phyloP scores from a whole-genome alignment of 2,888 invertebrate species.

The Myopa tessellatipennis region DNA sequence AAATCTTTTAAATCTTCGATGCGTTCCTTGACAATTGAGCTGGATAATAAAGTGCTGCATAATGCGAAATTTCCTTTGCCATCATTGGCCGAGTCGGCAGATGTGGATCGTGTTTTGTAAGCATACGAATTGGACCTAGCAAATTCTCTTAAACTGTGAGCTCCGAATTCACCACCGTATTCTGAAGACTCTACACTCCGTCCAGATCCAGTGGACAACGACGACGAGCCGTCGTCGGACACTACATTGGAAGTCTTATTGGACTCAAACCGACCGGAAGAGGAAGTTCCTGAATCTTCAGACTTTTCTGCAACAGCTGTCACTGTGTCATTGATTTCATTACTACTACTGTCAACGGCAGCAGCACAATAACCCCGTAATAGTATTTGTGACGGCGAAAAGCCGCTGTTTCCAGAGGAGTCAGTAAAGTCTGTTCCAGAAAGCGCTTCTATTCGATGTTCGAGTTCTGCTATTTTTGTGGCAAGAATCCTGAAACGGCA shows the following conservation, averaged over 20 bases:
- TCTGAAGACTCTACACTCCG: conserved; percentile 65
- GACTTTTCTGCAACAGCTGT: conserved; percentile 50
- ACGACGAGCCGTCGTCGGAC: conserved; percentile 61
- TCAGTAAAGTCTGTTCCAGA: conserved; percentile 65
- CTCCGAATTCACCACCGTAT: conserved; percentile 58
- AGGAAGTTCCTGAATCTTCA: conserved; percentile 61
- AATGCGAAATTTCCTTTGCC: conserved; percentile 42
- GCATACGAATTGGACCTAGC: conserved; percentile 54
- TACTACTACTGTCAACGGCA: conserved; percentile 68
- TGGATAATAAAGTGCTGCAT: conserved; percentile 50
- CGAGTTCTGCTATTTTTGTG: conserved; percentile 83
- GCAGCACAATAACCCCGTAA: conserved; percentile 73
- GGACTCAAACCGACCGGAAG: conserved; percentile 58
- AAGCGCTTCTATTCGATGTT: conserved; percentile 77
- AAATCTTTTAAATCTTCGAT: conserved; percentile 69
- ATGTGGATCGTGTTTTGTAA: conserved; percentile 59
- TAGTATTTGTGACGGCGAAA: conserved; percentile 73
- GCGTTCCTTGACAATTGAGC: conserved; percentile 65
- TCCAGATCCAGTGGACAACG: conserved; percentile 65
- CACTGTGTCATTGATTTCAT: conserved; percentile 53
- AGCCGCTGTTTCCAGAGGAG: conserved; percentile 52
- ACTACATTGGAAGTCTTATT: conserved; percentile 55
- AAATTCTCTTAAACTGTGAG: conserved; percentile 52
- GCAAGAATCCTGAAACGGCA: conserved; percentile 77
- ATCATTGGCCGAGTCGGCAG: conserved; percentile 58